Percentiles rank a stretch among this genome's conserved stretches.
Conservation (phyloP, 2,797 vertebrate species). For the Anolis apletophallus region DNA sequence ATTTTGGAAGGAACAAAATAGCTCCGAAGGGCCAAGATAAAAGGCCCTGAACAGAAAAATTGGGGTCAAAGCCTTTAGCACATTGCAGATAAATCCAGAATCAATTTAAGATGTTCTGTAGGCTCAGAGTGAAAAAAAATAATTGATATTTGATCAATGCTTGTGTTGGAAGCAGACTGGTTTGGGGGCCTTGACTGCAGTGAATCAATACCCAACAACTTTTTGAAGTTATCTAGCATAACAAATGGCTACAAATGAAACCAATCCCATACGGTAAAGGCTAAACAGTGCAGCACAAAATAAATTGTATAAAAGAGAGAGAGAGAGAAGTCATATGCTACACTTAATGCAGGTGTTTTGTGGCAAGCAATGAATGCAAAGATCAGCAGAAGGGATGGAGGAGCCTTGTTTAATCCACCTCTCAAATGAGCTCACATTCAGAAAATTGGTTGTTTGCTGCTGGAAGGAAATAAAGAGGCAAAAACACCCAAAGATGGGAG, state of each 20-base stretch:
- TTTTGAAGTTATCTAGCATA: constrained; percentile 60
- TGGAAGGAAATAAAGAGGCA: neutral
- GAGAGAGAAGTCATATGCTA: constrained; percentile 47
- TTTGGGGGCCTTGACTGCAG: constrained; percentile 49
- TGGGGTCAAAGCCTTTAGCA: constrained; percentile 54
- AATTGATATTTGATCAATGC: constrained; percentile 53
- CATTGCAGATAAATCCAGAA: constrained; percentile 57
- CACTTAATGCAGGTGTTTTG: constrained; percentile 55
- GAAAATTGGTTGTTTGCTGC: constrained; percentile 14
- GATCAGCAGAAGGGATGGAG: constrained; percentile 47
- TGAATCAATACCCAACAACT: constrained; percentile 61
- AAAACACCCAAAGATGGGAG: neutral
- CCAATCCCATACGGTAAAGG: constrained; percentile 65
- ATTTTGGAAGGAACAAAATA: constrained; percentile 54
- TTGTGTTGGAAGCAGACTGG: neutral
- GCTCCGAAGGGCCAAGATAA: constrained; percentile 64
- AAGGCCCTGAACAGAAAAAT: constrained; percentile 63
- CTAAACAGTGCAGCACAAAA: constrained; percentile 56
- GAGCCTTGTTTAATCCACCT: constrained; percentile 48
- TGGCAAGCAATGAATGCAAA: constrained; percentile 48
- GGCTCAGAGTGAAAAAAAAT: constrained; percentile 49
- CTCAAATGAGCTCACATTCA: constrained; percentile 40
- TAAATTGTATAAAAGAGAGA: constrained; percentile 62
- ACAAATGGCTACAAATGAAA: constrained; percentile 65
- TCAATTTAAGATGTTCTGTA: constrained; percentile 45